phyloP scores from a whole-genome alignment of 2,797 vertebrate species.

The Cottoperca gobio region DNA sequence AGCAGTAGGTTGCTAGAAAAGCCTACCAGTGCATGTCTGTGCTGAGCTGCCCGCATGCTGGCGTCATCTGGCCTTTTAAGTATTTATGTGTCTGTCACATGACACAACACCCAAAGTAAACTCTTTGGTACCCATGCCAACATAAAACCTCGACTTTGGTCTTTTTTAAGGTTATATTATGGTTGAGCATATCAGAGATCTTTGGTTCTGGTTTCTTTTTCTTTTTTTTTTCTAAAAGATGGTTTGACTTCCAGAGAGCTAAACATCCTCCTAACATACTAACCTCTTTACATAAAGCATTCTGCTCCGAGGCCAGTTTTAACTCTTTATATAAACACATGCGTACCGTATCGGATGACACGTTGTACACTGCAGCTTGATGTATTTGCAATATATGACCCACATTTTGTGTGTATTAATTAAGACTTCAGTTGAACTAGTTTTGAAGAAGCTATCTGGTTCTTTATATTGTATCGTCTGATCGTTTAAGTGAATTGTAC shows the following conservation, averaged over 20 bases:
- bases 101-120: conserved; percentile 33
- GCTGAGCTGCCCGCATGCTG: conserved; percentile 34
- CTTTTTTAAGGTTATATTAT: not conserved
- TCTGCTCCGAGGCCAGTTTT: not conserved
- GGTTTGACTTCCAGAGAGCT: not conserved
- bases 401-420: not conserved
- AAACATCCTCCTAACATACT: not conserved
- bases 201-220: not conserved
- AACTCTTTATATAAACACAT: conserved; percentile 2
- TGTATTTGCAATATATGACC: not conserved
- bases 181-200: not conserved
- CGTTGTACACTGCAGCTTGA: not conserved
- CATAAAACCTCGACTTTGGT: conserved; percentile 4
- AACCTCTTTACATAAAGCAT: not conserved
- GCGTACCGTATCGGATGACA: not conserved
- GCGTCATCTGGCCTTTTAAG: conserved; percentile 76
- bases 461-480: not conserved
- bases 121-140: conserved; percentile 21
- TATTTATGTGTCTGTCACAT: conserved; percentile 78
- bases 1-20: conserved; percentile 35
- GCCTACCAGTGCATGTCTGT: conserved; percentile 22
- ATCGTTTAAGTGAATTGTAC: not conserved
- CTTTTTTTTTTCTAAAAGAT: too few relatives aligned
- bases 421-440: not conserved
- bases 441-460: not conserved